Percentiles rank a stretch among this genome's conserved stretches.
Evolutionary conservation across 2,888 invertebrate species (phyloP).

Genomic region (Nomada fucata): DNA sequence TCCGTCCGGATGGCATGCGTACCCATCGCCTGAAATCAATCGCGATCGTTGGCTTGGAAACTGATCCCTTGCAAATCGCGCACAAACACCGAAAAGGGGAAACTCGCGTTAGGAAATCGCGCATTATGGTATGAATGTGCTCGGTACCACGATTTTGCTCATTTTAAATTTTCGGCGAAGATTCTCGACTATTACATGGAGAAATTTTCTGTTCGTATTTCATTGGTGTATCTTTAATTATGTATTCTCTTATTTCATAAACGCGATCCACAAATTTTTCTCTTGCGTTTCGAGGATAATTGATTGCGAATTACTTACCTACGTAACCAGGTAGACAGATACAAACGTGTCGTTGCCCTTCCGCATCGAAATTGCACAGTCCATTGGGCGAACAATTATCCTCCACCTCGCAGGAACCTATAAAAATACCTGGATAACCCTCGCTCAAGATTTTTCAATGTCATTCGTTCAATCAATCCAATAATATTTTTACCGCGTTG

Average conservation of each 20-base stretch:
- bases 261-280: not conserved
- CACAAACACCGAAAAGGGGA: not conserved
- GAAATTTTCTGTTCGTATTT: too few relatives aligned
- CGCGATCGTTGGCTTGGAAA: constrained; percentile 35
- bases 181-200: not conserved
- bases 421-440: not conserved
- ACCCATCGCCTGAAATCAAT: constrained; percentile 83
- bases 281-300: too few relatives aligned
- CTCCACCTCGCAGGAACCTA: constrained; percentile 84
- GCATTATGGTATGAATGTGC: not conserved
- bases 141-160: not conserved
- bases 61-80: not conserved
- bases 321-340: constrained; percentile 85
- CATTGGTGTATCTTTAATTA: too few relatives aligned
- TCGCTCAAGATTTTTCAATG: not conserved
- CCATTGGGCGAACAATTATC: constrained; percentile 87
- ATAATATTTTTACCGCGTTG: constrained; percentile 69
- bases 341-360: constrained; percentile 83
- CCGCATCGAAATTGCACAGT: constrained; percentile 82
- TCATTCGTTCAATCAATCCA: not conserved
- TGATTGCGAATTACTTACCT: constrained; percentile 82
- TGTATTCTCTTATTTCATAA: too few relatives aligned
- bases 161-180: not conserved
- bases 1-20: constrained; percentile 82
- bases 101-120: not conserved